phyloP scores from a whole-genome alignment of 2,113 vertebrate genomes.

The Scomber colias region DNA sequence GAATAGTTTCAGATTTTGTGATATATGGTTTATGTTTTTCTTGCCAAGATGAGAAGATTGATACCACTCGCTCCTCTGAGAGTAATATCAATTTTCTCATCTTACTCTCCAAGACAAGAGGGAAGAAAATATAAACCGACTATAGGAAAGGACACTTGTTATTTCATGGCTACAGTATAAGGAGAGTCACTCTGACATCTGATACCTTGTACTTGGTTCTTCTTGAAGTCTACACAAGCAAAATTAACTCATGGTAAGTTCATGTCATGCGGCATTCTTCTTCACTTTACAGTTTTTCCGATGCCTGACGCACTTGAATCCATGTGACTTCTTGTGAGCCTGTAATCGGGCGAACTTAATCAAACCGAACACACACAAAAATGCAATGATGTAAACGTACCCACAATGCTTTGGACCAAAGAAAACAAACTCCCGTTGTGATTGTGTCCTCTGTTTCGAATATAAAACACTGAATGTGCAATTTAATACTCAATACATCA shows the following conservation, averaged over 20 bases:
- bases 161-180: background rate
- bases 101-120: too few species aligned
- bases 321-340: background rate
- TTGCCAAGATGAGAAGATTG: too few species aligned
- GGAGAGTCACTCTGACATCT: background rate
- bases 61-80: too few species aligned
- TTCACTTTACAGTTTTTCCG: background rate
- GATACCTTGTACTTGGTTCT: background rate
- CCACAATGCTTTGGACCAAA: background rate
- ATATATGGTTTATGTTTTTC: too few species aligned
- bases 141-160: background rate
- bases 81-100: too few species aligned
- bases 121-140: too few species aligned
- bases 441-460: constrained; percentile 20
- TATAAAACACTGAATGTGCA: constrained; percentile 37
- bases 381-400: constrained; percentile 15
- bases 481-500: constrained; percentile 53
- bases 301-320: background rate
- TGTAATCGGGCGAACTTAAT: constrained; percentile 6
- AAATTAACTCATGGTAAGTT: background rate
- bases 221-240: background rate
- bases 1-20: background rate
- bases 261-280: background rate
- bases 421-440: background rate
- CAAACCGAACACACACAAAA: constrained; percentile 16